These are phyloP conservation scores for Anoplius nigerrimus DNA, from an alignment of 2,888 invertebrate species.

Conservation along the genomic window DNA sequence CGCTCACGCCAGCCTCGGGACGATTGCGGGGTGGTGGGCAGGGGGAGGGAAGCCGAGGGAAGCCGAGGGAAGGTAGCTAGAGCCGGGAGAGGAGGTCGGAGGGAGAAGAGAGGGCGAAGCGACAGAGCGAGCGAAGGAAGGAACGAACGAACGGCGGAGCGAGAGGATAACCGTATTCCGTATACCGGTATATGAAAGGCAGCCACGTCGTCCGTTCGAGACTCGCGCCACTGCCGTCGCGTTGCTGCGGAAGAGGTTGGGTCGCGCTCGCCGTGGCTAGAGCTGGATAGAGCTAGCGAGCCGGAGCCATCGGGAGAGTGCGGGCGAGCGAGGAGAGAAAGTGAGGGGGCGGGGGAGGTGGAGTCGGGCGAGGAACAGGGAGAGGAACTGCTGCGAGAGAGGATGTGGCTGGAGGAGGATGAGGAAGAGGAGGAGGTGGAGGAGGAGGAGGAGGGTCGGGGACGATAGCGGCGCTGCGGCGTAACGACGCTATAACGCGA, in stretches of 20 bases:
- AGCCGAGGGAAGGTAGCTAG: conserved; percentile 16
- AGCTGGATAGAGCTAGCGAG: conserved; percentile 28
- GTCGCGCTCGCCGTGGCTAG: conserved; percentile 30
- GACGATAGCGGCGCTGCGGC: conserved; percentile 71
- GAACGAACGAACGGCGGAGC: conserved; percentile 10
- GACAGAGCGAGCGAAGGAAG: conserved; percentile 23
- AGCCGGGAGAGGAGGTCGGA: conserved; percentile 36
- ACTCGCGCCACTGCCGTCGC: conserved; percentile 33
- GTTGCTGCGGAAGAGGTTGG: conserved; percentile 37
- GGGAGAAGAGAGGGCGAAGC: conserved; percentile 28
- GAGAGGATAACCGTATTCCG: conserved; percentile 43
- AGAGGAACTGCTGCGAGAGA: conserved; percentile 23
- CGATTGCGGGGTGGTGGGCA: conserved; percentile 30
- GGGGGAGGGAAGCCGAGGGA: conserved; percentile 18
- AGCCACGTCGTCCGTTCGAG: conserved; percentile 48
- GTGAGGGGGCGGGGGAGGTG: conserved; percentile 34
- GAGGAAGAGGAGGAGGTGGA: conserved; percentile 28
- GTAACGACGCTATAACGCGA: conserved; percentile 75
- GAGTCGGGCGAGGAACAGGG: conserved; percentile 29
- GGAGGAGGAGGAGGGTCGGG: conserved; percentile 47
- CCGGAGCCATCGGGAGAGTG: conserved; percentile 6
- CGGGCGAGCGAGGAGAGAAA: conserved; percentile 30
- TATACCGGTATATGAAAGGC: conserved; percentile 43
- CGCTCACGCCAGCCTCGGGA: too few relatives aligned
- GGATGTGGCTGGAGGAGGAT: conserved; percentile 28